Evolutionary conservation across 2,113 vertebrate species (phyloP).

Genomic region (Muntiacus reevesi): DNA sequence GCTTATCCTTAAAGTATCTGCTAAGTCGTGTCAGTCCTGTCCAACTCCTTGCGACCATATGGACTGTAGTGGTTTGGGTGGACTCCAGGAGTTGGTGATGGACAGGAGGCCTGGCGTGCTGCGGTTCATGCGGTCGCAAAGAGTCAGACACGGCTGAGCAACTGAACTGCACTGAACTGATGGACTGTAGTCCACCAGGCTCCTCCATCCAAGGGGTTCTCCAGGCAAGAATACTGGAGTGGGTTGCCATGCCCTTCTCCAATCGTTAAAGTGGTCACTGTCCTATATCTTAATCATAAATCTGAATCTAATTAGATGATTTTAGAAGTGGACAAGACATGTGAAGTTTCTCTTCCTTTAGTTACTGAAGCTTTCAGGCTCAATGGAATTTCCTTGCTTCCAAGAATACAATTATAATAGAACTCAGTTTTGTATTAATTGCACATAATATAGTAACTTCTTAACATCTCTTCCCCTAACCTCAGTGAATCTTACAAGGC

Average conservation of each 20-base stretch:
- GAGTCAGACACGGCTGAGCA: too few relatives aligned
- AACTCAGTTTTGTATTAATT: not conserved
- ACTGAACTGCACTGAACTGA: too few relatives aligned
- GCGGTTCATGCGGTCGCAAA: too few relatives aligned
- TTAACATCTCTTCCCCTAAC: not conserved
- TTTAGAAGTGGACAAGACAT: not conserved
- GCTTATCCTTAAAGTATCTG: not conserved
- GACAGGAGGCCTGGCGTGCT: too few relatives aligned
- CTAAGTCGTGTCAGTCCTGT: not conserved
- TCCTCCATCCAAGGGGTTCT: not conserved
- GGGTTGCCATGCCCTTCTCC: not conserved
- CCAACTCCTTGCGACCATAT: not conserved
- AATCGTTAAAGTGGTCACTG: not conserved
- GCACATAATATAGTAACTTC: not conserved
- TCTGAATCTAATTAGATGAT: not conserved
- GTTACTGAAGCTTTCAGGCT: not conserved
- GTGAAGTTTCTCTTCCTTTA: not conserved
- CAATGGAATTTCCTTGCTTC: not conserved
- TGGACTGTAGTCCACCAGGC: not conserved
- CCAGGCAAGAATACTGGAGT: not conserved
- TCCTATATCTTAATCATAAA: not conserved
- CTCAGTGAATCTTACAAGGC: not conserved
- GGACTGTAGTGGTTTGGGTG: not conserved
- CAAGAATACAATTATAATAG: not conserved
- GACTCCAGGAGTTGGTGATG: too few relatives aligned